phyloP scores from a whole-genome alignment of 2,797 vertebrate species.

The Eidolon dupreanum region DNA sequence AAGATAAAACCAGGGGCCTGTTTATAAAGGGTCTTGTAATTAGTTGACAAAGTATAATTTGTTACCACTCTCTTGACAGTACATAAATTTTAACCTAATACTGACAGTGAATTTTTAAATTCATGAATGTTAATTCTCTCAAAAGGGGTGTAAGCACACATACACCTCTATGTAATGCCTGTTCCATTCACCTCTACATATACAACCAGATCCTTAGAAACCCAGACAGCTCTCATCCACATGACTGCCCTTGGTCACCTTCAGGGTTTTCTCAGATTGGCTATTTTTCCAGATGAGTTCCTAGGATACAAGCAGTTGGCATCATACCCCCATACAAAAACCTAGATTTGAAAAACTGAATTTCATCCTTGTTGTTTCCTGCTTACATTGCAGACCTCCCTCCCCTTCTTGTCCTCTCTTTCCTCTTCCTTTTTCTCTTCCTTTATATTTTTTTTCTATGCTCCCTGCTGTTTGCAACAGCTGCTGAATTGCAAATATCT shows the following conservation, averaged over 20 bases:
- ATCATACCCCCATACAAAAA: not conserved
- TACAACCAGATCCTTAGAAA: not conserved
- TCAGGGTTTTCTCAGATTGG: not conserved
- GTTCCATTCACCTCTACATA: not conserved
- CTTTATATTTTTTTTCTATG: constrained; percentile 17
- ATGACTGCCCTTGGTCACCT: not conserved
- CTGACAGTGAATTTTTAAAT: not conserved
- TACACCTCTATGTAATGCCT: not conserved
- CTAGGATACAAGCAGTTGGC: not conserved
- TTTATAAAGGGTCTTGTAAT: not conserved
- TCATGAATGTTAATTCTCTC: not conserved
- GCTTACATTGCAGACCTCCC: not conserved
- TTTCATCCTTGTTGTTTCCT: constrained; percentile 48
- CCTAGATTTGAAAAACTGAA: not conserved
- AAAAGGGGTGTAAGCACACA: not conserved
- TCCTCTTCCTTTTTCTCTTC: constrained; percentile 65
- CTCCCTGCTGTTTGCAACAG: constrained; percentile 67
- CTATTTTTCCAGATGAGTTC: not conserved
- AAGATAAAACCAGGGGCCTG: not conserved
- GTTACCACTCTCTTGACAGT: not conserved
- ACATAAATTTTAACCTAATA: not conserved
- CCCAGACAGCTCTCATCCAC: not conserved
- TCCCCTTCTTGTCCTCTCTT: constrained; percentile 15
- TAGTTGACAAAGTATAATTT: not conserved
- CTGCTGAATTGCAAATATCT: constrained; percentile 73